Conservation (phyloP, 2,797 vertebrate genomes). For the Rhadinocentrus ornatus region DNA sequence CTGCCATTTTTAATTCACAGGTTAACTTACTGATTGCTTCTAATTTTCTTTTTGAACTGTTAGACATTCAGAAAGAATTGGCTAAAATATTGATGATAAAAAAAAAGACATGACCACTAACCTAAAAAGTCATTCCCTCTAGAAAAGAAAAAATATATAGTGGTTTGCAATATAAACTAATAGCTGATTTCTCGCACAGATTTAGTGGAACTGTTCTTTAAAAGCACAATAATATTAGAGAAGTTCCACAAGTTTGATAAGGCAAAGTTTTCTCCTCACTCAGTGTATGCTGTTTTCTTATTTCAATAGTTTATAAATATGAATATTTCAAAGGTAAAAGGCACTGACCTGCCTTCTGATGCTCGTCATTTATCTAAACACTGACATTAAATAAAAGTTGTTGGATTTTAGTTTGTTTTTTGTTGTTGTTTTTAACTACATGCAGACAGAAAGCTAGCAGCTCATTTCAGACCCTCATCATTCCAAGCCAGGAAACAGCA, state of each 20-base stretch:
- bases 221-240: constrained; percentile 47
- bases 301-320: constrained; percentile 46
- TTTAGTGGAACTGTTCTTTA: constrained; percentile 39
- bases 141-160: constrained; percentile 9
- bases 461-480: constrained; percentile 30
- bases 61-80: constrained; percentile 66
- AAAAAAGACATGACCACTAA: constrained; percentile 44
- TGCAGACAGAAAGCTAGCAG: constrained; percentile 28
- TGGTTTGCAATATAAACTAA: constrained; percentile 25
- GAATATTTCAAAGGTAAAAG: constrained; percentile 64
- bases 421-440: constrained; percentile 10
- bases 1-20: constrained; percentile 40
- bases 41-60: constrained; percentile 54
- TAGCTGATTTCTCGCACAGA: constrained; percentile 30
- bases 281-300: constrained; percentile 28
- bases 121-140: constrained; percentile 35
- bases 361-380: constrained; percentile 35
- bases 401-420: constrained; percentile 6
- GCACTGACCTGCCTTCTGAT: constrained; percentile 72
- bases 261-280: constrained; percentile 75
- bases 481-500: constrained; percentile 31
- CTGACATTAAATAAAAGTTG: constrained; percentile 21
- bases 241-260: constrained; percentile 80
- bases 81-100: constrained; percentile 38
- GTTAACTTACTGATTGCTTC: constrained; percentile 53